These are phyloP conservation scores for Muntiacus reevesi DNA, from an alignment of 2,113 vertebrate species.

Conservation along the genomic window DNA sequence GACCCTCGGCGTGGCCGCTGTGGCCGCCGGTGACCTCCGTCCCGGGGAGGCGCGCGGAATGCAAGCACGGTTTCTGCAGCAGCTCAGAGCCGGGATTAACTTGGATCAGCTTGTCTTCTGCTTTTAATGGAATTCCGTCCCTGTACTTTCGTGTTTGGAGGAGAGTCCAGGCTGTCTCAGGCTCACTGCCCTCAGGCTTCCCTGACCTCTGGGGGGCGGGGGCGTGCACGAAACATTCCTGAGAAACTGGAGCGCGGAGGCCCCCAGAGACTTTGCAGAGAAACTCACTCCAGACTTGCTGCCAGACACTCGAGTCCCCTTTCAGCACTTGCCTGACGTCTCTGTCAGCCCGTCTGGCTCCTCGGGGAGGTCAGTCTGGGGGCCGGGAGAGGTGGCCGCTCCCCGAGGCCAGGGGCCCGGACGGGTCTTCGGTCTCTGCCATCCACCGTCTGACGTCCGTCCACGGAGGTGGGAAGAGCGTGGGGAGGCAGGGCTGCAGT, in stretches of 20 bases:
- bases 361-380: constrained; percentile 73
- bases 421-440: not conserved
- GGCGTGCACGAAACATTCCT: constrained; percentile 90
- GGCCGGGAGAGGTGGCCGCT: constrained; percentile 79
- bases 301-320: constrained; percentile 87
- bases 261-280: constrained; percentile 84
- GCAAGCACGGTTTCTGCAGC: constrained; percentile 81
- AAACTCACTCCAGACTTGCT: constrained; percentile 87
- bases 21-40: constrained; percentile 79
- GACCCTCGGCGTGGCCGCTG: constrained; percentile 73
- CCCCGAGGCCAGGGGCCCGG: constrained; percentile 73
- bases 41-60: constrained; percentile 77
- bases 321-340: constrained; percentile 87
- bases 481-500: constrained; percentile 18
- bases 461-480: not conserved
- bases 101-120: constrained; percentile 88
- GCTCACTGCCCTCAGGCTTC: constrained; percentile 89
- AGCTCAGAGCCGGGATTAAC: constrained; percentile 88
- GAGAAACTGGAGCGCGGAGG: constrained; percentile 87
- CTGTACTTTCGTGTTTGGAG: constrained; percentile 87
- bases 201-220: constrained; percentile 86
- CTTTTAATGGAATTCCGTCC: constrained; percentile 91
- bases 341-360: constrained; percentile 85
- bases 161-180: constrained; percentile 91
- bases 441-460: not conserved